Evolutionary conservation across 53 echinoderm and acorn worm species (phyloP), one percentile per base, ranked within the genome.

Genomic region (Henricia sp.): DNA sequence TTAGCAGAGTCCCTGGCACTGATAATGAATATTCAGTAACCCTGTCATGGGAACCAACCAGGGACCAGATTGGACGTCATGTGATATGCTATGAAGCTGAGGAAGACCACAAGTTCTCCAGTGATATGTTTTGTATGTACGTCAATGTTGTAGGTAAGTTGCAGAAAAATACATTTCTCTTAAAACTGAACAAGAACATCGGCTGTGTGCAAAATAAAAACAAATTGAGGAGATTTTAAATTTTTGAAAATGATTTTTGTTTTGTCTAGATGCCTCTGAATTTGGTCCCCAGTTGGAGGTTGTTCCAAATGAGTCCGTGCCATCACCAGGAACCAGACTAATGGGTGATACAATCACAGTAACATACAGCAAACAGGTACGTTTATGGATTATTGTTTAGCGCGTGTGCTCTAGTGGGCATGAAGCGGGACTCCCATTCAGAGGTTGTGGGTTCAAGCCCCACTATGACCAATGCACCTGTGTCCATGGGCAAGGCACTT

Each of bases 11-110:
- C 39, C 37, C 66, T 14, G 86, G 86, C 3, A 62, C 74, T 34
- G 44, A 52, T 27, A 56, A 86, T 67, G 66, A 76, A 41, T 65
- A 66, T 41, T 50, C 86, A 52, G 68, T 76, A 40, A 86, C 86
- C 35, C 67, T 86, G 12, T 76, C 55, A n/a, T 86, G 86, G 86
- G 60, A 52, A 3, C 86, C 86, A 75, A 75, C 86, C 39, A 52
- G 40, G 24, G 76, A 86, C 63, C 66, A 75, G 86, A 68, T 86
- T 20, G 86, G 86, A 32, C 74, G 86, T 42, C 86, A 86, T 48
- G 76, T 76, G 65, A 67, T 86, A 19, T 86, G 86, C 41, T 86
- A 86, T 68, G 67, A 67, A 25, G 86, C 75, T 0, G 52, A 75
- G 43, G 86, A 86, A 41, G 39, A 14, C n/a, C n/a, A 86, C 21